Conservation (phyloP, 2,888 invertebrate species). For the Tuberolachnus salignus region DNA sequence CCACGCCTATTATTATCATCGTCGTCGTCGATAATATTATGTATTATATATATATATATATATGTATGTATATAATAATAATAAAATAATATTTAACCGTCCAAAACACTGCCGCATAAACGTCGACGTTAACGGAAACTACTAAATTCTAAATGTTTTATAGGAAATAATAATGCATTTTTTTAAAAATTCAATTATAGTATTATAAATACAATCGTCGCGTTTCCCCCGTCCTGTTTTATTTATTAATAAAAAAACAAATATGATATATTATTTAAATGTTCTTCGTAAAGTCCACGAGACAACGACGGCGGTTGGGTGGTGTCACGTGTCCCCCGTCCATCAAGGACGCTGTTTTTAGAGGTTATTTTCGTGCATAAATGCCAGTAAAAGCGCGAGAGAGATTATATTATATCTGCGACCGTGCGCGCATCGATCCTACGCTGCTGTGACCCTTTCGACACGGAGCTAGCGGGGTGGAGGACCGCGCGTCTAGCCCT, state of each 20-base stretch:
- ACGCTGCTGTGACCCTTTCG: constrained; percentile 37
- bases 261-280: too few species aligned
- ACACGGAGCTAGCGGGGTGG: not conserved
- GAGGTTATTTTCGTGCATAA: constrained; percentile 41
- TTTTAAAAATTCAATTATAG: not conserved
- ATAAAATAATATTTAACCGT: constrained; percentile 4
- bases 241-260: too few species aligned
- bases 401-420: not conserved
- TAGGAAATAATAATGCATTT: too few species aligned
- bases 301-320: not conserved
- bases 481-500: constrained; percentile 14
- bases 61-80: not conserved
- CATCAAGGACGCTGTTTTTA: constrained; percentile 44
- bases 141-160: too few species aligned
- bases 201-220: not conserved
- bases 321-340: constrained; percentile 35
- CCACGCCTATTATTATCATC: constrained; percentile 27
- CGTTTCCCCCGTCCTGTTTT: not conserved
- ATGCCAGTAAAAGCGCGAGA: constrained; percentile 17
- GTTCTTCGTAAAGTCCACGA: not conserved
- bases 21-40: constrained; percentile 5
- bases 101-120: constrained; percentile 3
- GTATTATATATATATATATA: constrained; percentile 1
- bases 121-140: constrained; percentile 20
- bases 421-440: constrained; percentile 37